phyloP scores from a whole-genome alignment of 2,888 invertebrate species.

The Arrhopalites spinosus region DNA sequence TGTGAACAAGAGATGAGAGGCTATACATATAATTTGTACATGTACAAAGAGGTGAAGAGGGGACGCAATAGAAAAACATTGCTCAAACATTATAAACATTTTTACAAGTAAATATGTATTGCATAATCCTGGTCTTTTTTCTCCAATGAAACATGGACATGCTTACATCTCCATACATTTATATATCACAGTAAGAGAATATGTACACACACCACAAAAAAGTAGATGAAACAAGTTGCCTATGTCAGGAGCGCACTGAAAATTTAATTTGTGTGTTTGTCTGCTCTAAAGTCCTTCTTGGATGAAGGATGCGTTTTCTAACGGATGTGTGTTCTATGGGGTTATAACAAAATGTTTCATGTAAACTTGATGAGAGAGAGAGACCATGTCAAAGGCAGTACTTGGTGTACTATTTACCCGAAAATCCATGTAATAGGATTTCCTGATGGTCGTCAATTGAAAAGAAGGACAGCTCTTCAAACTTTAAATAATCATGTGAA shows the following conservation, averaged over 20 bases:
- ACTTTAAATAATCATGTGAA: conserved; percentile 23
- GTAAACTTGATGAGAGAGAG: too few species aligned
- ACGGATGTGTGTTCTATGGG: not conserved
- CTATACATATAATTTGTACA: not conserved
- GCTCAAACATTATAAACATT: too few species aligned
- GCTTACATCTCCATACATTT: not conserved
- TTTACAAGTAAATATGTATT: too few species aligned
- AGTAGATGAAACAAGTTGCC: not conserved
- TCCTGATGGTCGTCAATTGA: conserved; percentile 28
- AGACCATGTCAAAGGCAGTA: conserved; percentile 18
- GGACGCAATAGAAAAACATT: not conserved
- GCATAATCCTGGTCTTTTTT: not conserved
- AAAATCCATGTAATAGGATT: conserved; percentile 32
- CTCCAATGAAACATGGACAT: too few species aligned
- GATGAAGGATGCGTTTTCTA: too few species aligned
- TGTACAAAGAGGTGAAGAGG: not conserved
- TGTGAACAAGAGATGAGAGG: not conserved
- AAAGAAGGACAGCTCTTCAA: conserved; percentile 24
- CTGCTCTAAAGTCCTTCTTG: not conserved
- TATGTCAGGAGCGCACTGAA: conserved; percentile 13
- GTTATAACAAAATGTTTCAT: not conserved
- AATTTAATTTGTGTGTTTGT: conserved; percentile 12
- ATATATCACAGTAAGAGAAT: too few species aligned
- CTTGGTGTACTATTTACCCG: conserved; percentile 21
- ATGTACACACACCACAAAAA: too few species aligned